Conservation (phyloP, 2,888 invertebrate genomes). For the Laspeyria flexula region DNA sequence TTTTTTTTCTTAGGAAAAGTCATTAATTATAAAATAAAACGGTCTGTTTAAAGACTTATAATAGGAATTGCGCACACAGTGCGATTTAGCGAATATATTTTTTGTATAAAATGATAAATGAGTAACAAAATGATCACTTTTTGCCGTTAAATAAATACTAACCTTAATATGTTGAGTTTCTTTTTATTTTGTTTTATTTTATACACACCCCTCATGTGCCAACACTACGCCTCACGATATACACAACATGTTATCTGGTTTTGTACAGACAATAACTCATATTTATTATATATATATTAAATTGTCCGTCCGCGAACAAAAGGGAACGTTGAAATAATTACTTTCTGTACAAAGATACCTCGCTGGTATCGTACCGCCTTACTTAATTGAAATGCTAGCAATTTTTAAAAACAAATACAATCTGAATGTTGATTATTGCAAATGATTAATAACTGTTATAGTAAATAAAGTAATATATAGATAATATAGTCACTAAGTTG, state of each 20-base stretch:
- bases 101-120: too few relatives aligned
- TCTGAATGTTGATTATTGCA: neutral
- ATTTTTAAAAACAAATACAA: neutral
- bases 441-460: neutral
- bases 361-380: neutral
- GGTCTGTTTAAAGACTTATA: slow-evolving; percentile 77
- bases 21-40: slow-evolving; percentile 60
- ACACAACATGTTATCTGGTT: slow-evolving; percentile 3
- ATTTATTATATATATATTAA: neutral
- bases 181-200: slow-evolving; percentile 22
- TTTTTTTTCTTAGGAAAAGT: slow-evolving; percentile 73
- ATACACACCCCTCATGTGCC: slow-evolving; percentile 14
- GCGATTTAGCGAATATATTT: slow-evolving; percentile 44
- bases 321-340: neutral
- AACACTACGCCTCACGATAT: slow-evolving; percentile 13
- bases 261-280: slow-evolving; percentile 4
- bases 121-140: slow-evolving; percentile 43
- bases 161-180: slow-evolving; percentile 43
- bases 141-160: slow-evolving; percentile 45
- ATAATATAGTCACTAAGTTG: neutral
- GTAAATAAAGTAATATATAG: too few relatives aligned
- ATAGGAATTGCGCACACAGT: slow-evolving; percentile 48
- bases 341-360: neutral
- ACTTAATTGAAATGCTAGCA: neutral
- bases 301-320: neutral